Evolutionary conservation across 2,797 vertebrate genomes (phyloP).

Genomic region (Pitangus sulphuratus): DNA sequence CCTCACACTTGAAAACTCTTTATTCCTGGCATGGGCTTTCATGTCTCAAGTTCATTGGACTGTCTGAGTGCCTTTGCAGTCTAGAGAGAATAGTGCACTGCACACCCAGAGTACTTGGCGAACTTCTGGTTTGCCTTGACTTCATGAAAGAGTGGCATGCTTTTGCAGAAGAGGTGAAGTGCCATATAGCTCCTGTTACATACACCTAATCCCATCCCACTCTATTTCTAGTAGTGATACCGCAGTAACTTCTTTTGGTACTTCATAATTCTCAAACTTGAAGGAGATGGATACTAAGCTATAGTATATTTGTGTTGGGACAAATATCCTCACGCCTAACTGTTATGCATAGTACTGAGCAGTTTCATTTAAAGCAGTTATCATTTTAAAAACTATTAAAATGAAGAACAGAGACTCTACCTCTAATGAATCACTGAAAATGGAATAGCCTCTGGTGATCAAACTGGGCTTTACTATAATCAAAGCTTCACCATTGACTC

Average conservation of each 20-base stretch:
- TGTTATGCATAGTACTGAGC: not conserved
- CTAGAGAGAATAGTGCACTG: not conserved
- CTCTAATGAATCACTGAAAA: not conserved
- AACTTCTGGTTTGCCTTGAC: not conserved
- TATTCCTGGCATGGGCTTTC: not conserved
- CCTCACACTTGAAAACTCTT: not conserved
- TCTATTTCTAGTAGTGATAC: not conserved
- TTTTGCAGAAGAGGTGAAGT: not conserved
- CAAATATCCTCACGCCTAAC: not conserved
- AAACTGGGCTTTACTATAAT: not conserved
- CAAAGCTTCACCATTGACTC: not conserved
- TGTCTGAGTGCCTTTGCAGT: not conserved
- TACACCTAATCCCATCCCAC: not conserved
- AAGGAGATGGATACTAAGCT: not conserved
- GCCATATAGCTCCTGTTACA: fast-evolving
- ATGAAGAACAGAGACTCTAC: not conserved
- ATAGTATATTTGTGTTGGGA: not conserved
- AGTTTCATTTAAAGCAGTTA: not conserved
- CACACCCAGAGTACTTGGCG: not conserved
- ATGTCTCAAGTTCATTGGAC: fast-evolving
- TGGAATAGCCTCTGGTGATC: not conserved
- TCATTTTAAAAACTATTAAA: not conserved
- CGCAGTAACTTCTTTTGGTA: not conserved
- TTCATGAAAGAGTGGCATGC: not conserved
- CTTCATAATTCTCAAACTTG: not conserved